Percentiles rank a stretch among this genome's conserved stretches.
Evolutionary conservation across 2,113 vertebrate genomes (phyloP).

Genomic region (Notiomystis cincta): DNA sequence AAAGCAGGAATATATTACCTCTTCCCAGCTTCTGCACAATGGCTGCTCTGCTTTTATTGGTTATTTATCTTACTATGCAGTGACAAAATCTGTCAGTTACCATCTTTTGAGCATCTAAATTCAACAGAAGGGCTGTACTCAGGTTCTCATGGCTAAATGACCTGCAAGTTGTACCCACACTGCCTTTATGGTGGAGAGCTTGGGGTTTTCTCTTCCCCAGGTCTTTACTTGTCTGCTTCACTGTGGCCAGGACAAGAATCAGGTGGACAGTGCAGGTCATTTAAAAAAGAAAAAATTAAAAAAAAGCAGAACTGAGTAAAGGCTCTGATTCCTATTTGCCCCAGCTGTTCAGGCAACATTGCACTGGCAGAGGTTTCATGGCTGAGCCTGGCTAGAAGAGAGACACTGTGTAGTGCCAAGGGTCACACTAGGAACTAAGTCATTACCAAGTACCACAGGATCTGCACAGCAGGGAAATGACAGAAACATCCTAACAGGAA

Average conservation of each 20-base stretch:
- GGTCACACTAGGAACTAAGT: neutral
- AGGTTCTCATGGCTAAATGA: neutral
- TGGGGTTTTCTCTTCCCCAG: neutral
- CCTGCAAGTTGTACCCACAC: neutral
- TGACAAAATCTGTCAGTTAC: neutral
- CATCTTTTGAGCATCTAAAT: neutral
- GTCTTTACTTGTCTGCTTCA: neutral
- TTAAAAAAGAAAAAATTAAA: neutral
- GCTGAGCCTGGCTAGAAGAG: neutral
- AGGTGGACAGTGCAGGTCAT: neutral
- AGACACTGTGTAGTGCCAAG: neutral
- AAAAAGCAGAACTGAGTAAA: neutral
- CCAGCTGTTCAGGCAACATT: neutral
- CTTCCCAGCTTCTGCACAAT: neutral
- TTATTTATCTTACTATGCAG: neutral
- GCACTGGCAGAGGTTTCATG: neutral
- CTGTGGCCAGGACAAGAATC: neutral
- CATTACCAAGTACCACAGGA: neutral
- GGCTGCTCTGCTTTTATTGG: neutral
- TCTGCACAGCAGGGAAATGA: neutral
- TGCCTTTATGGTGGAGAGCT: neutral
- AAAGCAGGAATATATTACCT: neutral
- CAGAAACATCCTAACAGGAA: neutral
- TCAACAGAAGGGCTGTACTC: accelerated
- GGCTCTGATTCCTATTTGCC: neutral